A percentile compares a stretch with the other conserved stretches of the same genome.
Conservation (phyloP, 2,888 invertebrate species). For the Drosophila cracens region DNA sequence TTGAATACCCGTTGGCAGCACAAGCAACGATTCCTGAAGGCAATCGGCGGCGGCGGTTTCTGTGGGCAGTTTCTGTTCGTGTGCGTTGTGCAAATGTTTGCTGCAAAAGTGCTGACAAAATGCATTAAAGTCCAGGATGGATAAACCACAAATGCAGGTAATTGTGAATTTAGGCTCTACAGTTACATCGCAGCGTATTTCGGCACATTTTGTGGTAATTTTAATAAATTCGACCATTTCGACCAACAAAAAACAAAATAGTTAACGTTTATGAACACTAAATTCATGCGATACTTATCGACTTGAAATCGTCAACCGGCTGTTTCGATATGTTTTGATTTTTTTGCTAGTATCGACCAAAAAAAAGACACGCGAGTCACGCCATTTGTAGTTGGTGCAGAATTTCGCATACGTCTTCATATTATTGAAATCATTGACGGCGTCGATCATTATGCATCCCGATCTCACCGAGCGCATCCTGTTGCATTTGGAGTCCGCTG, state of each 20-base stretch:
- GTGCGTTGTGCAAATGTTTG: constrained; percentile 39
- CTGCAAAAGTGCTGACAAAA: constrained; percentile 55
- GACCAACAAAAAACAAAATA: constrained; percentile 16
- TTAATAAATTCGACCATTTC: constrained; percentile 30
- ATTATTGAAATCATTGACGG: constrained; percentile 2
- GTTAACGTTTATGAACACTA: constrained; percentile 16
- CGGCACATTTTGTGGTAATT: constrained; percentile 62
- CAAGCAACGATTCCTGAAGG: constrained; percentile 22
- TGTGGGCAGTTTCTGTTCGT: background rate
- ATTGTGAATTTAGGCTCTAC: constrained; percentile 50
- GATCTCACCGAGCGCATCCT: constrained; percentile 90
- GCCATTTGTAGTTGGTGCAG: constrained; percentile 43
- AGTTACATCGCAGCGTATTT: constrained; percentile 55
- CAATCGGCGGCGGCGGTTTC: background rate
- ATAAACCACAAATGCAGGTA: constrained; percentile 56
- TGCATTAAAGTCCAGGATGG: constrained; percentile 35
- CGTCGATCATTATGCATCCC: constrained; percentile 85
- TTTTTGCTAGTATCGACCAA: constrained; percentile 29
- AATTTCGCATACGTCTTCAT: constrained; percentile 28
- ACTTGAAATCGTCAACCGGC: background rate
- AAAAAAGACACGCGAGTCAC: constrained; percentile 42
- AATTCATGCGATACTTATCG: constrained; percentile 22
- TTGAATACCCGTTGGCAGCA: constrained; percentile 5
- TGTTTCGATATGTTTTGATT: background rate
- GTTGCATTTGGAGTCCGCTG: constrained; percentile 87